Evolutionary conservation across 2,797 vertebrate species (phyloP).

Genomic region (Gephyroberyx darwinii): DNA sequence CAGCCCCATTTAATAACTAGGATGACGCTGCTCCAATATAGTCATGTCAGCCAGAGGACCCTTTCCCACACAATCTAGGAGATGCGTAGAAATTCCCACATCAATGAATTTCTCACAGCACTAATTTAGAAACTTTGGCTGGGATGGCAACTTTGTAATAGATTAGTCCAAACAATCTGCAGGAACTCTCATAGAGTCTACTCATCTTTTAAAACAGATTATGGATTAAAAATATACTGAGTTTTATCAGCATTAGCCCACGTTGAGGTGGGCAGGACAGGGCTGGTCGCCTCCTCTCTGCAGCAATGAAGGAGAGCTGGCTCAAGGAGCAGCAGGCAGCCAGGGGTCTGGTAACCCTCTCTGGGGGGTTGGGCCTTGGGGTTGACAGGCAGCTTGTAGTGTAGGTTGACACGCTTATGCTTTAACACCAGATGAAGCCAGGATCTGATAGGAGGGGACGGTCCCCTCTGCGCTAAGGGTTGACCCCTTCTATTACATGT

Average conservation of each 20-base stretch:
- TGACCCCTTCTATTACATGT: constrained; percentile 74
- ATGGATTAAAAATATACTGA: constrained; percentile 37
- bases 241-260: constrained; percentile 47
- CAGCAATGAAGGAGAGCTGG: constrained; percentile 41
- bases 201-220: constrained; percentile 23
- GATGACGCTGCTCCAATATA: constrained; percentile 15
- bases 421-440: constrained; percentile 67
- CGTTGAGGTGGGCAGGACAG: constrained; percentile 38
- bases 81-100: background rate
- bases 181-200: constrained; percentile 13
- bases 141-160: constrained; percentile 2
- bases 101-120: constrained; percentile 6
- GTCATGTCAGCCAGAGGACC: constrained; percentile 19
- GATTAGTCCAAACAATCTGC: constrained; percentile 19
- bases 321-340: constrained; percentile 56
- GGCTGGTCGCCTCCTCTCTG: constrained; percentile 37
- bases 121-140: constrained; percentile 3
- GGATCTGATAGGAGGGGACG: constrained; percentile 63
- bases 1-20: constrained; percentile 21
- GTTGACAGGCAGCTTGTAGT: constrained; percentile 68
- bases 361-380: constrained; percentile 42
- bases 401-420: constrained; percentile 62
- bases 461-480: constrained; percentile 58
- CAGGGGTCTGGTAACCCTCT: constrained; percentile 68
- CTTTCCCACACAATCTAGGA: background rate